Conservation (phyloP, 2,797 vertebrate genomes). For the Pelochelys cantorii region DNA sequence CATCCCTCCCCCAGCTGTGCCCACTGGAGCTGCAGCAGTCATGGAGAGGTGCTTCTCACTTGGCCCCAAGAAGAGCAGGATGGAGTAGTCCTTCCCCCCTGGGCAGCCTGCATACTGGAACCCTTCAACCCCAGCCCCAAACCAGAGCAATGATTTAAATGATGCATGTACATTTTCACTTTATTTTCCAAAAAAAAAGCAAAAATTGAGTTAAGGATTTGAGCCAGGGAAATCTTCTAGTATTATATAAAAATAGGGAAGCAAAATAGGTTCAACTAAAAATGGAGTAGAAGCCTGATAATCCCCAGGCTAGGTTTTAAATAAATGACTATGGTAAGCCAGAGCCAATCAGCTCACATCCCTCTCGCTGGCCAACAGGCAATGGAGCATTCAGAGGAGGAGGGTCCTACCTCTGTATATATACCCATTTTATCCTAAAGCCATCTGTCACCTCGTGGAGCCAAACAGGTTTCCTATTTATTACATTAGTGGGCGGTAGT, state of each 20-base stretch:
- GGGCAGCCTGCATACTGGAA: too few relatives aligned
- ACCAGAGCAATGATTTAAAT: too few relatives aligned
- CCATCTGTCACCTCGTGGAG: background rate
- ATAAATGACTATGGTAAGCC: background rate
- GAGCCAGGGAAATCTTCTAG: too few relatives aligned
- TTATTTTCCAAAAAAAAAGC: too few relatives aligned
- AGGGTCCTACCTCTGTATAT: background rate
- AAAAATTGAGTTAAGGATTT: too few relatives aligned
- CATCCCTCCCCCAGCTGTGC: too few relatives aligned
- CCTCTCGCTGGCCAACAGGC: background rate
- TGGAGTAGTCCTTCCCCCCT: too few relatives aligned
- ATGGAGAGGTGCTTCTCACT: too few relatives aligned
- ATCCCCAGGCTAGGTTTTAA: background rate
- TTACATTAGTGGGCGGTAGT: conserved; percentile 19
- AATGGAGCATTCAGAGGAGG: background rate
- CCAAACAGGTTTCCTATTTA: conserved; percentile 28
- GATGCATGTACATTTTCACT: too few relatives aligned
- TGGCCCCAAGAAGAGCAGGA: too few relatives aligned
- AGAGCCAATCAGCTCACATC: background rate
- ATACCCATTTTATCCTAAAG: background rate
- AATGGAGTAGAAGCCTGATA: background rate
- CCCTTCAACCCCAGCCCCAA: too few relatives aligned
- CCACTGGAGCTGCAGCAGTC: too few relatives aligned
- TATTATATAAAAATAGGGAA: background rate
- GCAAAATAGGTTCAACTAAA: background rate